Conservation (phyloP, 1,140 invertebrate genomes). For the Cydia pomonella region DNA sequence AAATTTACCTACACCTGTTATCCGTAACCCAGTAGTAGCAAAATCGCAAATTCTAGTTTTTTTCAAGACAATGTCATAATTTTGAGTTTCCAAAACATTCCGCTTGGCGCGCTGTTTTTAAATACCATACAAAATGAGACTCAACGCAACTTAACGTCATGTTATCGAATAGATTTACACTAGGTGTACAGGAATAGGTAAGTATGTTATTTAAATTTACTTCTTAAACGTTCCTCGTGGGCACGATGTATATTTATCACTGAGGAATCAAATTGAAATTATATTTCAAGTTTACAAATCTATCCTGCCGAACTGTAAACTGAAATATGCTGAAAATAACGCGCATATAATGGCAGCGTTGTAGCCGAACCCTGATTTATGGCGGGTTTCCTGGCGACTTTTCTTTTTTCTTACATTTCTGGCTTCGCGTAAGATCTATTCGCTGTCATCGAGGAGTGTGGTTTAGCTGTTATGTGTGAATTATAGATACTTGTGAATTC, state of each 20-base stretch:
- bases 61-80: no score
- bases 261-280: not conserved
- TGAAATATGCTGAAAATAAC: slow-evolving; percentile 11
- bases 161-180: no score
- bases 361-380: slow-evolving; percentile 27
- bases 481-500: not conserved
- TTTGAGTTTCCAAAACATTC: no score
- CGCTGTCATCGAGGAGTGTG: slow-evolving; percentile 12
- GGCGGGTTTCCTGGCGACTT: not conserved
- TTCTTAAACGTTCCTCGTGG: no score
- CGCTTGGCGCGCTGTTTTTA: no score
- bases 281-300: not conserved
- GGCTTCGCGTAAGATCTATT: slow-evolving; percentile 1
- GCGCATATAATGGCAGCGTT: slow-evolving; percentile 10
- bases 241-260: not conserved
- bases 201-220: no score
- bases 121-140: no score
- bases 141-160: no score
- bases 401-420: slow-evolving; percentile 27
- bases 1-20: no score
- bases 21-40: no score
- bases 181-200: no score
- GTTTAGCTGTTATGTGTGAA: not conserved
- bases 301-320: not conserved
- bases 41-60: no score